A percentile compares a stretch with the other conserved stretches of the same genome.
phyloP scores from a whole-genome alignment of 2,113 vertebrate species.

The Pedionomus torquatus region DNA sequence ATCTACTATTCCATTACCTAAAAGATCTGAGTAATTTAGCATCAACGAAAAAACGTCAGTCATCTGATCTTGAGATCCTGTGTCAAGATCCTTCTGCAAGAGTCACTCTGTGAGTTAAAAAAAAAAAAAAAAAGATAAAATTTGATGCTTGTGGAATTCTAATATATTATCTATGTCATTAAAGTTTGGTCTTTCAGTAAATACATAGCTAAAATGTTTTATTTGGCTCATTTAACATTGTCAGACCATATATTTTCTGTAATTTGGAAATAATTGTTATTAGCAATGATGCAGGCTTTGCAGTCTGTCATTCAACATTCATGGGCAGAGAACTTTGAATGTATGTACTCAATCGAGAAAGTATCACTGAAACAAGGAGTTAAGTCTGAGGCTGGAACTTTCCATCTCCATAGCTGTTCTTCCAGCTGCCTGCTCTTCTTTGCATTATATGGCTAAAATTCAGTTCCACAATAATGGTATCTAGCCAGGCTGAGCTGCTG shows the following conservation, averaged over 20 bases:
- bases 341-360: neutral
- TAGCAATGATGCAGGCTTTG: neutral
- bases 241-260: neutral
- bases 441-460: neutral
- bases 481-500: neutral
- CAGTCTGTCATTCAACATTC: neutral
- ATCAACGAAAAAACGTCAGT: neutral
- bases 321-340: neutral
- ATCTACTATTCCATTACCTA: neutral
- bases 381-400: neutral
- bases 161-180: neutral
- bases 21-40: neutral
- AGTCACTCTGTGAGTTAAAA: neutral
- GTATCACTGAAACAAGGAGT: neutral
- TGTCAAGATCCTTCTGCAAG: neutral
- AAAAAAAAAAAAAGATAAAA: neutral
- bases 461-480: neutral
- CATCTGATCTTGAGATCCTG: neutral
- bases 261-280: neutral
- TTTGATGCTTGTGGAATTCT: neutral
- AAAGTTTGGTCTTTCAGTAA: neutral
- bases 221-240: neutral
- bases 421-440: neutral
- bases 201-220: neutral
- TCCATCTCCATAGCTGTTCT: neutral